phyloP scores from a whole-genome alignment of 1,140 invertebrate species.

The Protaetia brevitarsis region DNA sequence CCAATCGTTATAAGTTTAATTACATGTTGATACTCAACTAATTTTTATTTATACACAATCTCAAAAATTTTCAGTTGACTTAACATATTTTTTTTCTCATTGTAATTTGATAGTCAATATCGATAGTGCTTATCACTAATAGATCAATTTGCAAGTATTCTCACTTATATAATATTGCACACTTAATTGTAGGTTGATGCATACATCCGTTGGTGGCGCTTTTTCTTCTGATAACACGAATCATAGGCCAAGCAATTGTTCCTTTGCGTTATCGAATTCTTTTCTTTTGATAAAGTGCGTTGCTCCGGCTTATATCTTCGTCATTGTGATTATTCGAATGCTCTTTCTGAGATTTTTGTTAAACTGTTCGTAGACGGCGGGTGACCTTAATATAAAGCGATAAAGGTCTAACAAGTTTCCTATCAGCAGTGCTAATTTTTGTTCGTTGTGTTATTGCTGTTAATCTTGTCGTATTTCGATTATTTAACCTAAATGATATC shows the following conservation, averaged over 20 bases:
- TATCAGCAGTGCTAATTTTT: slow-evolving; percentile 3
- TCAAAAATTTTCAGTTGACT: too few relatives aligned
- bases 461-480: neutral
- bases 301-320: neutral
- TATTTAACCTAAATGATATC: slow-evolving; percentile 11
- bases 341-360: neutral
- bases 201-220: neutral
- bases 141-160: too few relatives aligned
- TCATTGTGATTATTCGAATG: neutral
- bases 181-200: too few relatives aligned
- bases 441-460: neutral
- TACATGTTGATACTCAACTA: too few relatives aligned
- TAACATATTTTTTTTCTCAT: too few relatives aligned
- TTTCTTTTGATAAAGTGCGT: neutral
- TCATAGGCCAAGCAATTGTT: neutral
- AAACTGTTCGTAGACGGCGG: neutral
- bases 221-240: neutral
- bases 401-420: slow-evolving; percentile 2
- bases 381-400: slow-evolving; percentile 8
- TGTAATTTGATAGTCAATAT: too few relatives aligned
- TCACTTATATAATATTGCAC: too few relatives aligned
- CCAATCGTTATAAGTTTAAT: too few relatives aligned
- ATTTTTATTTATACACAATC: too few relatives aligned
- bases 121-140: too few relatives aligned
- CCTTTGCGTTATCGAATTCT: neutral